A percentile compares a stretch with the other conserved stretches of the same genome.
Evolutionary conservation across 1,140 invertebrate genomes (phyloP).

Genomic region (Phymastichus coffea): DNA sequence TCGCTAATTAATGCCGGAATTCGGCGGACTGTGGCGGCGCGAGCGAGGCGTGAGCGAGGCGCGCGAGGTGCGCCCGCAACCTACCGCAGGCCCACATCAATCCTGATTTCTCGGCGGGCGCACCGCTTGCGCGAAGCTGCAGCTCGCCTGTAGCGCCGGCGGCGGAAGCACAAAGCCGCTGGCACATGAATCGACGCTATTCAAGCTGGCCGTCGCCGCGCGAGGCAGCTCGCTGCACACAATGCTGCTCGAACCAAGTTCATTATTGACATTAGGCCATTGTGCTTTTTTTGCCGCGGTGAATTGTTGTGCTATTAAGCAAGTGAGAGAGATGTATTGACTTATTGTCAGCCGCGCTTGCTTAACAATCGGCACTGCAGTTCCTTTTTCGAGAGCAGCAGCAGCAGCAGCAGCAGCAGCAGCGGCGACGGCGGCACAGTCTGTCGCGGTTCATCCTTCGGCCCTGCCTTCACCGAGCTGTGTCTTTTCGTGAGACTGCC

Average conservation of each 20-base stretch:
- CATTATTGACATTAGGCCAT: constrained; percentile 25
- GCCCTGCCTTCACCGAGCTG: too few species aligned
- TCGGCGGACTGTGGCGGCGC: too few species aligned
- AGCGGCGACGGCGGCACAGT: too few species aligned
- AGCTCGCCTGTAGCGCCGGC: too few species aligned
- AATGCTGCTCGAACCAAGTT: neutral
- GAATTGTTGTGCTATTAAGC: constrained; percentile 19
- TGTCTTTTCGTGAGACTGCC: neutral
- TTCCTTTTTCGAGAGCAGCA: neutral
- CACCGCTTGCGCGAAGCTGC: too few species aligned
- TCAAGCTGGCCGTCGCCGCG: constrained; percentile 7
- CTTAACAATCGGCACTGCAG: neutral
- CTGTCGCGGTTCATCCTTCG: too few species aligned
- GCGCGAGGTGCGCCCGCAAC: constrained; percentile 32
- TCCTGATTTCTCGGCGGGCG: constrained; percentile 41
- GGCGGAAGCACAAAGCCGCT: neutral
- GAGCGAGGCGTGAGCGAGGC: too few species aligned
- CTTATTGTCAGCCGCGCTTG: constrained; percentile 15
- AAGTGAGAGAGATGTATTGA: constrained; percentile 23
- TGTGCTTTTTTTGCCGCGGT: too few species aligned
- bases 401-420: neutral
- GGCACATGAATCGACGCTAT: constrained; percentile 24
- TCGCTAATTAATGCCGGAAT: too few species aligned
- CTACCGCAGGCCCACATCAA: constrained; percentile 47
- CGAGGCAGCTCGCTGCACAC: neutral